Percentiles rank a stretch among this genome's conserved stretches.
Conservation (phyloP, 2,888 invertebrate species). For the Phorcus lineatus region DNA sequence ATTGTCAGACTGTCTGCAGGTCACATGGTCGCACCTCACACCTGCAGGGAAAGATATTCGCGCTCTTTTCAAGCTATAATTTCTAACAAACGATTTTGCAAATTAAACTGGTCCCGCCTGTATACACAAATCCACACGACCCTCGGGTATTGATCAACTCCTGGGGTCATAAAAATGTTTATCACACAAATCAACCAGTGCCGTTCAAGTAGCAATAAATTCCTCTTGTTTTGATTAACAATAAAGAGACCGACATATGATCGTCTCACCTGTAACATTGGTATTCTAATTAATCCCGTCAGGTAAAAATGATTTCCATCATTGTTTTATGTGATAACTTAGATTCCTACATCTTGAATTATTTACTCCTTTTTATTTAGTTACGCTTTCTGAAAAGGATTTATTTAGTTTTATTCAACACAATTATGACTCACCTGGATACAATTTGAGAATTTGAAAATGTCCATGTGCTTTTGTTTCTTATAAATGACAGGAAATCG, state of each 20-base stretch:
- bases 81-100: slow-evolving; percentile 12
- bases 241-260: too few relatives aligned
- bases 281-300: background rate
- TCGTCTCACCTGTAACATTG: background rate
- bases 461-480: too few relatives aligned
- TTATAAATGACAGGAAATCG: too few relatives aligned
- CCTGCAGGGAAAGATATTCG: background rate
- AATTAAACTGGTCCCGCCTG: background rate
- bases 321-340: too few relatives aligned
- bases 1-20: too few relatives aligned
- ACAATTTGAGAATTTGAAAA: too few relatives aligned
- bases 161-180: background rate
- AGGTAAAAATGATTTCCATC: too few relatives aligned
- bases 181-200: background rate
- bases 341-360: too few relatives aligned
- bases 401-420: too few relatives aligned
- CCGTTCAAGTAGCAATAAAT: background rate
- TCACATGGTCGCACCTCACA: background rate
- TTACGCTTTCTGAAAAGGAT: too few relatives aligned
- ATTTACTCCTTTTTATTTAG: too few relatives aligned
- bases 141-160: background rate
- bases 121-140: background rate
- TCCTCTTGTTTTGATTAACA: slow-evolving; percentile 11
- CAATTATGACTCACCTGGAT: too few relatives aligned
- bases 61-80: background rate